A percentile compares a stretch with the other conserved stretches of the same genome.
These are phyloP conservation scores for Sebastes steindachneri DNA, from an alignment of 2,797 vertebrate species.

Conservation along the genomic window DNA sequence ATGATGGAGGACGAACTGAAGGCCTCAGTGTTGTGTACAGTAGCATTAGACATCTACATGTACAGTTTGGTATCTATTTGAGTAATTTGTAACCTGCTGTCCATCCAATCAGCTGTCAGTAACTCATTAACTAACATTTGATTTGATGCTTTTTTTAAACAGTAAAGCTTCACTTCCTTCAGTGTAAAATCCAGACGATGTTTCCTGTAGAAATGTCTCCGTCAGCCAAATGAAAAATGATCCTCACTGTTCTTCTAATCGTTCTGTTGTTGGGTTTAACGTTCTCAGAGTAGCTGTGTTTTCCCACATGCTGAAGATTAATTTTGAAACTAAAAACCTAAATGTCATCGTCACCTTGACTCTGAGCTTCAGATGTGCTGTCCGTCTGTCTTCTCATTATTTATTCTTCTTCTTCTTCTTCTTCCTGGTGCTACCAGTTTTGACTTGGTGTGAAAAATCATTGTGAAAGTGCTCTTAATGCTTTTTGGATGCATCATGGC, in stretches of 20 bases:
- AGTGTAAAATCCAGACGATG: background rate
- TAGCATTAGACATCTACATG: constrained; percentile 7
- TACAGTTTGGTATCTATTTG: constrained; percentile 54
- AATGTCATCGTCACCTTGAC: background rate
- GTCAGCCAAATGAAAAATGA: background rate
- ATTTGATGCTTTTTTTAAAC: constrained; percentile 15
- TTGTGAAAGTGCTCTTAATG: constrained; percentile 78
- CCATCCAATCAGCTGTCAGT: background rate
- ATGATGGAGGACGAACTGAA: background rate
- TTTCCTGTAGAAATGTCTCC: background rate
- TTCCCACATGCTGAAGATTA: background rate
- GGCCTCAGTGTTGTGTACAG: constrained; percentile 37
- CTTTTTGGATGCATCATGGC: constrained; percentile 42
- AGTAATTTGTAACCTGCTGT: background rate
- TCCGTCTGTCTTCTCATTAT: constrained; percentile 23
- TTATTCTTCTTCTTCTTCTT: constrained; percentile 66
- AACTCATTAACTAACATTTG: background rate
- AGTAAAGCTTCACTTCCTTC: background rate
- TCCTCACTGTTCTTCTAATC: background rate
- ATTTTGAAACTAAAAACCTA: background rate
- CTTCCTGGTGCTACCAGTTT: constrained; percentile 73
- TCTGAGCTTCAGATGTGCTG: background rate
- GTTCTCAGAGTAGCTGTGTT: background rate
- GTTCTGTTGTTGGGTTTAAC: background rate
- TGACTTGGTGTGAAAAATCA: constrained; percentile 29